Conservation (phyloP, 2,797 vertebrate genomes). For the Sebastes matsubarae region DNA sequence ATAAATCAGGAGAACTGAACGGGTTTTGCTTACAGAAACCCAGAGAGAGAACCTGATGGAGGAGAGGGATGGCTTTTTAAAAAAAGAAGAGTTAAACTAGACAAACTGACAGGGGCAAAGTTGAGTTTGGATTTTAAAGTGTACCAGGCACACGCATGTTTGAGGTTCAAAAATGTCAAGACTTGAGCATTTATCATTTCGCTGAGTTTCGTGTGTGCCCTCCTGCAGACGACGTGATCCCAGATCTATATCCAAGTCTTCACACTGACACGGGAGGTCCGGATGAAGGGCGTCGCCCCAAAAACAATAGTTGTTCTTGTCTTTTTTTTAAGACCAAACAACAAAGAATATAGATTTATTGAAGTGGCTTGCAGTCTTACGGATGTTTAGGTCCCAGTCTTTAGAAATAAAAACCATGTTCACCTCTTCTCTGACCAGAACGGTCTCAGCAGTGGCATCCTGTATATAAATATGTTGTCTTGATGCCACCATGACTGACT, state of each 20-base stretch:
- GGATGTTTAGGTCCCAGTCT: neutral
- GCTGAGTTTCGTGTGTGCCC: neutral
- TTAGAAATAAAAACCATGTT: no score
- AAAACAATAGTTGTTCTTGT: neutral
- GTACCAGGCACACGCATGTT: slow-evolving; percentile 30
- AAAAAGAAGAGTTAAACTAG: neutral
- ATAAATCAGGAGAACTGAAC: neutral
- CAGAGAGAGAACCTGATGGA: neutral
- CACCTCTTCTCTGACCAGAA: neutral
- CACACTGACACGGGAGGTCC: slow-evolving; percentile 4
- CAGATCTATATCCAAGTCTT: neutral
- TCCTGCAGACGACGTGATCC: neutral
- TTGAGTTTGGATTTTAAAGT: slow-evolving; percentile 51
- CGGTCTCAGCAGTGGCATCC: neutral
- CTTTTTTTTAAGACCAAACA: neutral
- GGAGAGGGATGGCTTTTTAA: neutral
- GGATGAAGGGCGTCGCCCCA: neutral
- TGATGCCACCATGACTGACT: neutral
- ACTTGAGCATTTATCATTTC: slow-evolving; percentile 14
- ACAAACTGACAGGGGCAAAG: slow-evolving; percentile 43
- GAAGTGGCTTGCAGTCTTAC: neutral
- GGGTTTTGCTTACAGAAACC: neutral
- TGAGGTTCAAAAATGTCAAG: slow-evolving; percentile 20
- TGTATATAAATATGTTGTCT: neutral
- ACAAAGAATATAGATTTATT: neutral